Percentiles rank a stretch among this genome's conserved stretches.
phyloP scores from a whole-genome alignment of 1,140 invertebrate species.

The Leptestheria dahalacensis region DNA sequence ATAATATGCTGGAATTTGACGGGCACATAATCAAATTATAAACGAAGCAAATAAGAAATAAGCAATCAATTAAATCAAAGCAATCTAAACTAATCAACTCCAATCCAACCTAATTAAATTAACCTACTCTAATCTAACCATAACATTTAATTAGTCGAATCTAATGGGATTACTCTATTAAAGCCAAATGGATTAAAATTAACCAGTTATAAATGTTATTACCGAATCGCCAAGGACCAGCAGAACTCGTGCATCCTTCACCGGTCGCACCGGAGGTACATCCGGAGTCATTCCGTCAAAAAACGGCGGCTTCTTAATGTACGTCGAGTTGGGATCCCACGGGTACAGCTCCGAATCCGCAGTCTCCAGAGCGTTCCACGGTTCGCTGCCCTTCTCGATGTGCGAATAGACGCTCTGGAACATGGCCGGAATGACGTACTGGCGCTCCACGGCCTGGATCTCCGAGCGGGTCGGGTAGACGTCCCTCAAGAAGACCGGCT shows the following conservation, averaged over 20 bases:
- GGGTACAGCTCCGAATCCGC: conserved; percentile 73
- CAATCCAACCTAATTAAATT: too few species aligned
- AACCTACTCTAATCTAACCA: too few species aligned
- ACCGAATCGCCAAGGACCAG: conserved; percentile 86
- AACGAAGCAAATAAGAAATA: too few species aligned
- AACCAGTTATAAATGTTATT: too few species aligned
- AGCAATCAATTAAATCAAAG: too few species aligned
- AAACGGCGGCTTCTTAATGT: conserved; percentile 95
- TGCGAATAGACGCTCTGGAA: conserved; percentile 88
- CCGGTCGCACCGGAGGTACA: conserved; percentile 26
- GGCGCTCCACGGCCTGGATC: conserved; percentile 76
- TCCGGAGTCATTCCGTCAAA: conserved; percentile 67
- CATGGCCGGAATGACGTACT: conserved; percentile 91
- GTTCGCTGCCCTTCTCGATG: conserved; percentile 66
- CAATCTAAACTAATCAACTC: too few species aligned
- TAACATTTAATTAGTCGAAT: too few species aligned
- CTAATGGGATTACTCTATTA: too few species aligned
- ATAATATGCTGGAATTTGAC: too few species aligned
- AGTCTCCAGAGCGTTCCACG: conserved; percentile 70
- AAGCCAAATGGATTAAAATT: too few species aligned
- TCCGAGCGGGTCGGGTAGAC: conserved; percentile 90
- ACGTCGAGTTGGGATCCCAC: conserved; percentile 82
- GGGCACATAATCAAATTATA: too few species aligned
- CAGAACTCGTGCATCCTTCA: conserved; percentile 54
- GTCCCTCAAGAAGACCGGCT: conserved; percentile 65